Percentiles rank a stretch among this genome's conserved stretches.
Evolutionary conservation across 2,113 vertebrate species (phyloP).

Genomic region (Heteronetta atricapilla): DNA sequence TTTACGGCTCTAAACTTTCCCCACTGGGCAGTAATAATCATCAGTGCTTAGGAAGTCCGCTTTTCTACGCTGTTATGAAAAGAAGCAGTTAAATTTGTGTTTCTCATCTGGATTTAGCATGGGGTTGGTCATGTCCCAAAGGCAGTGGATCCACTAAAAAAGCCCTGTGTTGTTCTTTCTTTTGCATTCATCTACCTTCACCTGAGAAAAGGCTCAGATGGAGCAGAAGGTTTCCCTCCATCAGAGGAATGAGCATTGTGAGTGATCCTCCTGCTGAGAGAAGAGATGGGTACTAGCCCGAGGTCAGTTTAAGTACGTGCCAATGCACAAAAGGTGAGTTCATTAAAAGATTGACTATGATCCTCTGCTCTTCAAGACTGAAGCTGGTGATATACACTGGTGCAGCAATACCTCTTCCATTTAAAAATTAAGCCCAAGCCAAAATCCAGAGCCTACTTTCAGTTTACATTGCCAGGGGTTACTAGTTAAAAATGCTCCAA

Average conservation of each 20-base stretch:
- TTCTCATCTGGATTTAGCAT: background rate
- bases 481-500: background rate
- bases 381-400: background rate
- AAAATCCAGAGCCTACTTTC: background rate
- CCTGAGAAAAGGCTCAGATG: background rate
- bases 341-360: background rate
- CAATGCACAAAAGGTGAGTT: background rate
- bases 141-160: background rate
- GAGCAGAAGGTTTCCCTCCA: background rate
- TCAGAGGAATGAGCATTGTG: accelerated
- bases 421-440: background rate
- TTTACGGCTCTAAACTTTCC: background rate
- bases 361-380: background rate
- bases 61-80: background rate
- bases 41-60: background rate
- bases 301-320: background rate
- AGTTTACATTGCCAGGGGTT: background rate
- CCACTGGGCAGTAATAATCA: background rate
- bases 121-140: background rate
- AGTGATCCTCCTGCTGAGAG: background rate
- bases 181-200: background rate
- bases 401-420: background rate
- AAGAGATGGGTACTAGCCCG: background rate
- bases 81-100: background rate
- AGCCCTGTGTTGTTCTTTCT: background rate